Conservation (phyloP, 1,140 invertebrate genomes). For the Stegodyphus dumicola region DNA sequence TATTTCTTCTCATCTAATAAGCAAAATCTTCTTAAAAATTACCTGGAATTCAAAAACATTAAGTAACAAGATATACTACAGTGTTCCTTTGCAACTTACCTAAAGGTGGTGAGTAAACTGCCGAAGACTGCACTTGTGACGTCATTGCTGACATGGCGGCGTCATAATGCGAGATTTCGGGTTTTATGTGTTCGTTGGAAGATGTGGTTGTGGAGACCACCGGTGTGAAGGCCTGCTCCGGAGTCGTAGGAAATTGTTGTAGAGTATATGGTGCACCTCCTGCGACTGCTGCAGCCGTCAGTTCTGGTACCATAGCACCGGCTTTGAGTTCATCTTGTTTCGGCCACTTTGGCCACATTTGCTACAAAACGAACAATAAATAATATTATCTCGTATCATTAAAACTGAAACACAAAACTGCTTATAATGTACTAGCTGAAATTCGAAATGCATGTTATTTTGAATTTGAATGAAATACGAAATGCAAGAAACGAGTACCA, state of each 20-base stretch:
- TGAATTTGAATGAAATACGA: too few species aligned
- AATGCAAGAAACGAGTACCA: too few species aligned
- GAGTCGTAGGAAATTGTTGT: conserved; percentile 54
- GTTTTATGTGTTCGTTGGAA: conserved; percentile 46
- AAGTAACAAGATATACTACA: too few species aligned
- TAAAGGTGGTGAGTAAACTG: conserved; percentile 81
- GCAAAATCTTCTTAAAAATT: too few species aligned
- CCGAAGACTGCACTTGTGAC: conserved; percentile 73
- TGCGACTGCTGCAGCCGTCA: conserved; percentile 49
- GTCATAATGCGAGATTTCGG: conserved; percentile 70
- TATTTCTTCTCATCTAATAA: too few species aligned
- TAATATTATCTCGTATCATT: too few species aligned
- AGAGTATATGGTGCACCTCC: conserved; percentile 61
- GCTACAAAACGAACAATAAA: conserved; percentile 25
- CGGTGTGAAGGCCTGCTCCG: conserved; percentile 61
- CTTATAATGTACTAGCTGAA: too few species aligned
- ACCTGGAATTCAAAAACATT: too few species aligned
- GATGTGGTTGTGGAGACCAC: conserved; percentile 30
- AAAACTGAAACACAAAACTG: too few species aligned
- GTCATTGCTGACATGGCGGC: conserved; percentile 78
- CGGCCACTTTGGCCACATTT: conserved; percentile 64
- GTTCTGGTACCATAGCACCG: conserved; percentile 58
- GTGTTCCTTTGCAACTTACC: conserved; percentile 65
- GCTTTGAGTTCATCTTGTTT: conserved; percentile 63
- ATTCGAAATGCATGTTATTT: too few species aligned